These are phyloP conservation scores for Cheilosia soror DNA, from an alignment of 2,888 invertebrate species.

Conservation along the genomic window DNA sequence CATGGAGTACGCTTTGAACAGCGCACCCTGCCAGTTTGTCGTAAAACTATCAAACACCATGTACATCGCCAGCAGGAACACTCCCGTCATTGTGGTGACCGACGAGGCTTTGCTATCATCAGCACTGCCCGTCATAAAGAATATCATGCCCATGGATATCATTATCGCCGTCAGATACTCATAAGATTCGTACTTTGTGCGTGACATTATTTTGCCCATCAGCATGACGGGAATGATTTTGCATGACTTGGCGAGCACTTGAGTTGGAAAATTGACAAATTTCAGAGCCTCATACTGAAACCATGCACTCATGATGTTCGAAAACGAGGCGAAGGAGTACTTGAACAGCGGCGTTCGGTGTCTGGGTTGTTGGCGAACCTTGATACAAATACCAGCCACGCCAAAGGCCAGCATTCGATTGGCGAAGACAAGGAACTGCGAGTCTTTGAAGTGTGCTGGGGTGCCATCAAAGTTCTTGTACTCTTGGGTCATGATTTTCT, in stretches of 20 bases:
- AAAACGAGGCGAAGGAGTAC: slow-evolving; percentile 97
- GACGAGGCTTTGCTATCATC: slow-evolving; percentile 87
- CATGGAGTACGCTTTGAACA: slow-evolving; percentile 92
- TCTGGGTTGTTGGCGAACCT: slow-evolving; percentile 85
- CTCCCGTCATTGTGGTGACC: slow-evolving; percentile 92
- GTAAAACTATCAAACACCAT: slow-evolving; percentile 99
- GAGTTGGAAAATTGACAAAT: slow-evolving; percentile 98
- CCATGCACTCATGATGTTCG: slow-evolving; percentile 99
- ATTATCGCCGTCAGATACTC: slow-evolving; percentile 96
- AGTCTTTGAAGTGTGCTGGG: slow-evolving; percentile 91
- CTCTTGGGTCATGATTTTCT: slow-evolving; percentile 97
- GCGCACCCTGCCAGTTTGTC: slow-evolving; percentile 97
- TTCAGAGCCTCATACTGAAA: slow-evolving; percentile 99
- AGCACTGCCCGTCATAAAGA: slow-evolving; percentile 94
- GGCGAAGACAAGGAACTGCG: slow-evolving; percentile 98
- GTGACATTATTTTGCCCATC: slow-evolving; percentile 97
- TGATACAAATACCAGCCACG: slow-evolving; percentile 88
- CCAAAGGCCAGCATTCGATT: slow-evolving; percentile 95
- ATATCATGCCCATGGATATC: slow-evolving; percentile 96
- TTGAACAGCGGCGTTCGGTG: slow-evolving; percentile 95
- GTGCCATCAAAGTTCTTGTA: slow-evolving; percentile 88
- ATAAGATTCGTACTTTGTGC: slow-evolving; percentile 92
- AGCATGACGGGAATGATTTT: slow-evolving; percentile 99
- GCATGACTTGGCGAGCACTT: slow-evolving; percentile 98
- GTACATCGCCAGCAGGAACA: slow-evolving; percentile 93